A percentile compares a stretch with the other conserved stretches of the same genome.
phyloP scores from a whole-genome alignment of 2,113 vertebrate species.

The Ranitomeya imitator region DNA sequence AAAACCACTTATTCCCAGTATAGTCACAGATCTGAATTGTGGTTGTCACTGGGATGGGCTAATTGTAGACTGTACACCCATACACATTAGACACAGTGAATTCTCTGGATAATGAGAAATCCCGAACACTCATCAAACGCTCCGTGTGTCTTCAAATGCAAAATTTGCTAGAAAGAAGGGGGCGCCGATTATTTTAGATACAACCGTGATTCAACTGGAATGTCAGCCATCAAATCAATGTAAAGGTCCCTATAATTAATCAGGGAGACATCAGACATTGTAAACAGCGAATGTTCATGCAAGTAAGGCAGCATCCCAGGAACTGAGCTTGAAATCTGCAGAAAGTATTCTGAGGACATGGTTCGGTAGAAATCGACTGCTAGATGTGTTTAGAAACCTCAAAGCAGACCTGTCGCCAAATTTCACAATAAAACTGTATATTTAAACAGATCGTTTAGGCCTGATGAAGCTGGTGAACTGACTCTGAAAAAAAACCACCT shows the following conservation, averaged over 20 bases:
- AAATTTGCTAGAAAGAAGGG: background rate
- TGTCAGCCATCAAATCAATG: background rate
- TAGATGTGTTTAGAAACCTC: background rate
- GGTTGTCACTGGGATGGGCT: background rate
- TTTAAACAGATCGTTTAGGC: no score
- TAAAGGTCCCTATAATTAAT: background rate
- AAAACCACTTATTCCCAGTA: background rate
- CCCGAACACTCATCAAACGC: background rate
- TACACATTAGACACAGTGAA: constrained; percentile 25
- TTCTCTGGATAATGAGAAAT: constrained; percentile 11
- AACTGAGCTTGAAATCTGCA: background rate
- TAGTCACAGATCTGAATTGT: background rate
- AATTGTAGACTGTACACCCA: constrained; percentile 39
- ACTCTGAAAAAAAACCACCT: no score
- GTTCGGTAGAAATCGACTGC: background rate
- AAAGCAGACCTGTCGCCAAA: no score
- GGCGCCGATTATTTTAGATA: background rate
- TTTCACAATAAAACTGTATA: no score
- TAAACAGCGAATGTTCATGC: background rate
- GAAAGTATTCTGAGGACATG: background rate
- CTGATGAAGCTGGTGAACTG: no score
- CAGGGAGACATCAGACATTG: background rate
- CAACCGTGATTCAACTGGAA: background rate
- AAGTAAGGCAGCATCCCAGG: background rate
- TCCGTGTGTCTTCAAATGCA: background rate